Base-by-base conservation (phyloP, 2,113 vertebrate genomes). In the Paramisgurnus dabryanus region DNA sequence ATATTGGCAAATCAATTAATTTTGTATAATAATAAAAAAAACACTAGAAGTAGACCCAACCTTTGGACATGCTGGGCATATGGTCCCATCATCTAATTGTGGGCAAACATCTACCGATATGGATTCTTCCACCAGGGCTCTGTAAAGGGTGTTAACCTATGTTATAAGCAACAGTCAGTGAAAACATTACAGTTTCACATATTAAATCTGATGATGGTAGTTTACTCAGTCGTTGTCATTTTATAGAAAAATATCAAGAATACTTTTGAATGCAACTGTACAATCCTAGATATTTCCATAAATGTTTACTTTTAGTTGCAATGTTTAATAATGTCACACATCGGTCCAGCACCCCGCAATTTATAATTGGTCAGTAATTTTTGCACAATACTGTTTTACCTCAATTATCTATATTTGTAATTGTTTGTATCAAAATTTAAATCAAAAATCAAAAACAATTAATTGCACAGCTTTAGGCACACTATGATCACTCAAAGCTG, bases 41-140 rank as follows among this genome's bases (percentile, higher is more conserved):
- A 43, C 65, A 43, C 5, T 67, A 15, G 6, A n/a, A 67, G 3
- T 45, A 18, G 8, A 10, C 40, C 39, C 17, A 10, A 17, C 11
- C n/a, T 67, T n/a, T 45, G 58, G 73, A 18, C 57, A 75, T 75
- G 72, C 72, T 61, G 72, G 72, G 58, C 72, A 75, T 75, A 11
- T 75, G 57, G 34, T 75, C 41, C 57, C 27, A 63, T 63, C 72
- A 75, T 75, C 72, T 61, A 75, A 75, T 41, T 75, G 40, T 17
- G 73, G 73, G 41, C 57, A 76, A 61, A 76, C 3, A 64, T 76
- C 41, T 13, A 41, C 47, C 70, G 57, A 75, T 75, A 75, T 75
- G 53, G 72, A 75, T 60, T 75, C n/a, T 75, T 39, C 53, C 57
- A 75, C 72, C 72, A 75, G n/a, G 17, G 57, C 57, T 75, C 72